Evolutionary conservation across 1,140 invertebrate species (phyloP).

Genomic region (Papilio dardanus): DNA sequence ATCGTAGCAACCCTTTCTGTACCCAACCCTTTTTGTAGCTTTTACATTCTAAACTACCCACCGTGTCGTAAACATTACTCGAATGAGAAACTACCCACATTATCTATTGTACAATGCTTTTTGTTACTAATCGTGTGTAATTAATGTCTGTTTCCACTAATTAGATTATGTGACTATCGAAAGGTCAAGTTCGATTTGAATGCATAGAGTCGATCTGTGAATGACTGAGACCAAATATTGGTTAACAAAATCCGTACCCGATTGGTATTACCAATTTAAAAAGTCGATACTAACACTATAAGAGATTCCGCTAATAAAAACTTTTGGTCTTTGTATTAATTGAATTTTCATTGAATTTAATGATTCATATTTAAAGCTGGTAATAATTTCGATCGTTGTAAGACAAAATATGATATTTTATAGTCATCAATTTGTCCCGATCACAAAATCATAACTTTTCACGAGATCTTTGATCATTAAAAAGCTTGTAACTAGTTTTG

Average conservation of each 20-base stretch:
- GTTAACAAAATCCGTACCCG: no score
- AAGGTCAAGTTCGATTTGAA: background rate
- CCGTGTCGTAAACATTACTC: conserved; percentile 14
- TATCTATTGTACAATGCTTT: background rate
- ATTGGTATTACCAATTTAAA: no score
- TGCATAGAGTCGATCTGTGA: background rate
- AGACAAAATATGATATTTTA: background rate
- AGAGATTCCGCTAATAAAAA: no score
- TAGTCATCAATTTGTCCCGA: background rate
- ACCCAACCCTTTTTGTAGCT: conserved; percentile 10
- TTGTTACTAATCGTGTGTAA: background rate
- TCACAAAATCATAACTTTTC: background rate
- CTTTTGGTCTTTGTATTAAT: no score
- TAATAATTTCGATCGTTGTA: background rate
- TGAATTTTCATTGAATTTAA: no score
- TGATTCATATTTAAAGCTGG: no score
- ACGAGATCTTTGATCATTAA: conserved; percentile 1
- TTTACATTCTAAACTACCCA: conserved; percentile 1
- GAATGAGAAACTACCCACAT: background rate
- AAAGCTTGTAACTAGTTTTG: conserved; percentile 3
- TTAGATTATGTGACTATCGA: background rate
- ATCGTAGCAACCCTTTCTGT: background rate
- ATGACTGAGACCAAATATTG: no score
- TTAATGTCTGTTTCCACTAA: background rate
- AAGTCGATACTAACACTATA: no score